A percentile compares a stretch with the other conserved stretches of the same genome.
Evolutionary conservation across 1,140 invertebrate genomes (phyloP).

Genomic region (Drosophila saltans): DNA sequence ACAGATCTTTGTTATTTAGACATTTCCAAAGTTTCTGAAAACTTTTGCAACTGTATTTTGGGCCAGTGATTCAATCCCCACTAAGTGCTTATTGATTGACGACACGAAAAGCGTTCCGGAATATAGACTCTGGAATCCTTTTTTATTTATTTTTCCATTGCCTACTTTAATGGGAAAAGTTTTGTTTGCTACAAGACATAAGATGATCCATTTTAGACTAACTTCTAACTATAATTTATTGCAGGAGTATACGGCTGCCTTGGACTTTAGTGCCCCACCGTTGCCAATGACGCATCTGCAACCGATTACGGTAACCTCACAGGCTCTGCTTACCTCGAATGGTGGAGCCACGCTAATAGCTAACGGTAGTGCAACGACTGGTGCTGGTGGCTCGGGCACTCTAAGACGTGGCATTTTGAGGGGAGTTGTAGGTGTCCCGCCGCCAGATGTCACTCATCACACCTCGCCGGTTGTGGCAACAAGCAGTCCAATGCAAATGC

Average conservation of each 20-base stretch:
- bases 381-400: slow-evolving; percentile 65
- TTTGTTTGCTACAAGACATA: slow-evolving; percentile 35
- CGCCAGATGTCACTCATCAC: slow-evolving; percentile 81
- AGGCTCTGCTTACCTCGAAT: slow-evolving; percentile 61
- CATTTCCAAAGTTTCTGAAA: neutral
- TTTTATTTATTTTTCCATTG: slow-evolving; percentile 41
- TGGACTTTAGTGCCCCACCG: slow-evolving; percentile 76
- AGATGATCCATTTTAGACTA: slow-evolving; percentile 26
- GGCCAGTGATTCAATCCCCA: slow-evolving; percentile 12
- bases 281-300: slow-evolving; percentile 76
- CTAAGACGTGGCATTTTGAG: slow-evolving; percentile 77
- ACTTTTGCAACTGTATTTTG: neutral
- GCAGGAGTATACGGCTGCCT: slow-evolving; percentile 76
- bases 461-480: slow-evolving; percentile 46
- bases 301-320: slow-evolving; percentile 72
- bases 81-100: slow-evolving; percentile 7
- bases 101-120: slow-evolving; percentile 19
- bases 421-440: slow-evolving; percentile 72
- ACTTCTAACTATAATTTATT: slow-evolving; percentile 24
- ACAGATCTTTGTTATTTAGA: neutral
- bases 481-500: slow-evolving; percentile 60
- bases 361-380: slow-evolving; percentile 23
- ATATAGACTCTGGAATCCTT: slow-evolving; percentile 3
- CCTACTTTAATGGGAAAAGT: slow-evolving; percentile 74
- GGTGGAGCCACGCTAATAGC: slow-evolving; percentile 55